phyloP scores from a whole-genome alignment of 37 sponge, comb jelly and placozoan species.

The Bolinopsis microptera region DNA sequence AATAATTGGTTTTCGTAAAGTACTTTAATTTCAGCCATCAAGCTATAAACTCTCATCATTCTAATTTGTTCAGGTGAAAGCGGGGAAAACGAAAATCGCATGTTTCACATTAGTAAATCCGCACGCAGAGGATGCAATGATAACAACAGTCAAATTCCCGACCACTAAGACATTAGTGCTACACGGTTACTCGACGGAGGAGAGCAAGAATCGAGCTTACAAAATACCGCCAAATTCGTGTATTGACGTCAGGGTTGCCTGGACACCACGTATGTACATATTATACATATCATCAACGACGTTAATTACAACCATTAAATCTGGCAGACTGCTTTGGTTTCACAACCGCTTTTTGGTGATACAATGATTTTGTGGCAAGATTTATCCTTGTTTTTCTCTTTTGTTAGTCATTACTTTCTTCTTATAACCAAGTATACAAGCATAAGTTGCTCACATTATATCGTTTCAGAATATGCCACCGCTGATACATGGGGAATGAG shows the following conservation, averaged over 20 bases:
- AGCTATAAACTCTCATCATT: constrained; percentile 7
- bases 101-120: constrained; percentile 36
- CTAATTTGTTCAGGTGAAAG: neutral
- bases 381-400: too few species aligned
- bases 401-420: too few species aligned
- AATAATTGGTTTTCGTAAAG: too few species aligned
- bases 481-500: constrained; percentile 46
- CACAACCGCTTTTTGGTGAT: too few species aligned
- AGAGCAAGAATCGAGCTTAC: neutral
- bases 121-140: neutral
- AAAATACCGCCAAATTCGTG: constrained; percentile 15
- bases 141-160: neutral
- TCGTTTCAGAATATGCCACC: too few species aligned
- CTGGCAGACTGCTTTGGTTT: too few species aligned
- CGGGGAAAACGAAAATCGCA: neutral
- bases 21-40: too few species aligned
- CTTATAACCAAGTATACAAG: too few species aligned
- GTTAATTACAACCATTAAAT: too few species aligned
- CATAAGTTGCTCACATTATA: too few species aligned
- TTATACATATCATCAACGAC: too few species aligned
- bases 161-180: neutral
- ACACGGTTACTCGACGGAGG: constrained; percentile 21
- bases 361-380: too few species aligned
- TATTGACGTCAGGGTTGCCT: constrained; percentile 12
- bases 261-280: constrained; percentile 26